A percentile compares a stretch with the other conserved stretches of the same genome.
Evolutionary conservation across 1,140 invertebrate genomes (phyloP).

Genomic region (Coboldia fuscipes): DNA sequence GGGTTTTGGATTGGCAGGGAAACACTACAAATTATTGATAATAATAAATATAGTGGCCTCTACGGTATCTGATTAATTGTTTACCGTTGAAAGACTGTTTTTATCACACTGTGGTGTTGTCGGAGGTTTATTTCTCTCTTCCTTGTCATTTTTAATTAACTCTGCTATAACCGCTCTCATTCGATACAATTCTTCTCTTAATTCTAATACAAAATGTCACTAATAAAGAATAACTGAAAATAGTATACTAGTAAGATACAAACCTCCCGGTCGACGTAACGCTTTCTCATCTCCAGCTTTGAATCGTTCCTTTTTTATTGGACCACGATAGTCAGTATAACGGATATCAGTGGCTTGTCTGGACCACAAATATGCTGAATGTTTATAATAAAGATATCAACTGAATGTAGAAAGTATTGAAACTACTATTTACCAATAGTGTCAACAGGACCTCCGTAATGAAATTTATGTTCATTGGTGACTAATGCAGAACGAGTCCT

Average conservation of each 20-base stretch:
- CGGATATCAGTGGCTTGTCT: no score
- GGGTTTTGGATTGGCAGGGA: neutral
- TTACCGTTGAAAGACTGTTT: slow-evolving; percentile 1
- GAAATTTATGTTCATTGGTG: slow-evolving; percentile 11
- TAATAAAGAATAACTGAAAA: slow-evolving; percentile 1
- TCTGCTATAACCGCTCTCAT: slow-evolving; percentile 16
- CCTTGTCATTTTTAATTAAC: slow-evolving; percentile 6
- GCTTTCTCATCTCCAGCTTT: slow-evolving; percentile 14
- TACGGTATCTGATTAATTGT: slow-evolving; percentile 2
- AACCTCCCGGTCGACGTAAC: slow-evolving; percentile 15
- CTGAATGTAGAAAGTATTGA: no score
- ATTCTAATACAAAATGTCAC: slow-evolving; percentile 7
- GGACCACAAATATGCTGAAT: no score
- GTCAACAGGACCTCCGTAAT: slow-evolving; percentile 11
- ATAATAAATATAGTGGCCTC: neutral
- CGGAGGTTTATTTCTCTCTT: neutral
- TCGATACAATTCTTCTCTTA: slow-evolving; percentile 14
- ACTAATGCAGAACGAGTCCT: slow-evolving; percentile 12
- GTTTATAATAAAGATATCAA: no score
- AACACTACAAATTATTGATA: neutral
- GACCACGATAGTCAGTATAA: no score
- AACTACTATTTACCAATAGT: slow-evolving; percentile 9
- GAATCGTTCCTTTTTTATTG: slow-evolving; percentile 7
- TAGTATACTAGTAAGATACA: neutral
- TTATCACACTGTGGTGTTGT: neutral